Base-by-base conservation (phyloP, 2,888 invertebrate species). In the Caenorhabditis sinica region DNA sequence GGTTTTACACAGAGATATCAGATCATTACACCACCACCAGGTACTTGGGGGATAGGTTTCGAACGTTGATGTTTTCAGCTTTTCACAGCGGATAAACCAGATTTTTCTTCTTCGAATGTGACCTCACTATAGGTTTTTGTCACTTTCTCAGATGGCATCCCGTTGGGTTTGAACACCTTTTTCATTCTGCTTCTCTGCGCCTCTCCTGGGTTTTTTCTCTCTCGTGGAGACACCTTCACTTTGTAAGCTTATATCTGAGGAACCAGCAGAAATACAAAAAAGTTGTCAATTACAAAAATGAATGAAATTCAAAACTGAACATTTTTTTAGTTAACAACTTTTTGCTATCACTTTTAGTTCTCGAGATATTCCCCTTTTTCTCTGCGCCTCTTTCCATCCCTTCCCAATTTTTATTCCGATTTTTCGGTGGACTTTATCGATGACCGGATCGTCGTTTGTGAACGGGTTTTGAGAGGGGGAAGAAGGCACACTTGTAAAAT, bases 401-500 rank as follows among this genome's bases (percentile, higher is more conserved):
- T 2, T 58, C 20, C 40, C 58, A 23, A 56, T 33, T 72, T 43
- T 36, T 25, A 61, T 56, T 58, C 51, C 51, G 51, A 60, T 36
- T 30, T 23, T 53, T 53, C 23, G 56, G 56, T 17, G n/a, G 60
- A 40, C 53, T 77, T 77, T 77, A 77, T 77, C 77, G 77, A 69
- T 69, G 68, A 45, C 77, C 77, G 77, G 77, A 77, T 77, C 77
- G 77, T 23, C 13, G 23, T 11, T 49, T 43, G 15, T 5, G 60
- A 77, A 77, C 77, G 77, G 61, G 77, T 77, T 77, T 61, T 45
- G 28, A 23, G 15, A 11, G n/a, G 30, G n/a, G 20, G 13, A 51
- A 51, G 25, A 9, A 28, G 33, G 69, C 77, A 77, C 77, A 77
- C 77, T 77, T 77, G 77, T 77, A 68, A 68, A 56, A 69, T 56